Evolutionary conservation across 1,140 invertebrate genomes (phyloP), one percentile per base, ranked within the genome.

Genomic region (Solen grandis): DNA sequence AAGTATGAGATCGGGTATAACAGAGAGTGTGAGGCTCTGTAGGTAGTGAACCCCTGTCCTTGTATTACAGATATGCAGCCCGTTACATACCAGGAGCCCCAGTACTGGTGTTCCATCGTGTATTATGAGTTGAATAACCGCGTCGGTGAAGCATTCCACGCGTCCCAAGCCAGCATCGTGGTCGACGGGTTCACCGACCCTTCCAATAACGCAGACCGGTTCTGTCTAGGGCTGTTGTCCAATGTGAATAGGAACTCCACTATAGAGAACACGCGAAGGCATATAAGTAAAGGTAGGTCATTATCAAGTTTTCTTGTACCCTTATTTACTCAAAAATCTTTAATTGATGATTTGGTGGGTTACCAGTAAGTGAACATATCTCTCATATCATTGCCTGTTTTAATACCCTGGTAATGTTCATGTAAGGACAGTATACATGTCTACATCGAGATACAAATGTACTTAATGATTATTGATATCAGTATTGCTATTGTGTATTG

Each of bases 211-310:
- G 96, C 96, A 16, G 97, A 94, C 83, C 96, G 98, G 52, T 99
- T 99, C 92, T 99, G 98, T 89, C 94, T 99, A 5, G 98, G 98
- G 0, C 96, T 99, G 82, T 93, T 99, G 73, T 98, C 97, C 55
- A 99, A 99, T 93, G 97, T 99, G 31, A 99, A 99, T 92, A 94
- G 98, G 80, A 99, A 99, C 92, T 98, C 97, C n/a, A 99, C 98
- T 2, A 99, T 99, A 85, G 98, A 99, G 93, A 99, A 99, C 89
- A 99, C 98, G 5, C 94, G 98, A 84, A 94, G 97, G 88, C 97
- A 99, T 90, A 99, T 99, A 93, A 97, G 97, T 31, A 98, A 97
- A 94, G 98, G 95, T 94, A 66, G 14, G n/a, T n/a, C n/a, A 65
- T 2, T 29, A 22, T 19, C 3, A 36, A 14, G 29, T n/a, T 0